phyloP scores from a whole-genome alignment of 2,888 invertebrate species.

The Lasioglossum oenotherae region DNA sequence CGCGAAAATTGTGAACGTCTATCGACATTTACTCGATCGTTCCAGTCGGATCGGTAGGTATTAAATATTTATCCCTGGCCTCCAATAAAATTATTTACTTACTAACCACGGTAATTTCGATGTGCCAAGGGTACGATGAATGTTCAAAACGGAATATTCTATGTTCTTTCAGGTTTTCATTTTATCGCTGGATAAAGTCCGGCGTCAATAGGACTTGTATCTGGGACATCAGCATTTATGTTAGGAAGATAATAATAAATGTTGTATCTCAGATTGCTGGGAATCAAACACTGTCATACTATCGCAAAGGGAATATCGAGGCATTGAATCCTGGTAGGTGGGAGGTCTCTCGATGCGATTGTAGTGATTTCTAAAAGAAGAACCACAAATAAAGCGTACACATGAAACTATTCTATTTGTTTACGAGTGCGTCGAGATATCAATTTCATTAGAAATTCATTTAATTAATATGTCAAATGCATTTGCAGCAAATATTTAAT shows the following conservation, averaged over 20 bases:
- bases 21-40: conserved; percentile 24
- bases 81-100: not conserved
- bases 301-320: not conserved
- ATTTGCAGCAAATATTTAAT: not conserved
- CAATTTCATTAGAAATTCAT: not conserved
- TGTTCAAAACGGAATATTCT: not conserved
- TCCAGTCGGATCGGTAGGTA: not conserved
- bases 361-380: not conserved
- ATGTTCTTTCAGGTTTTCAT: not conserved
- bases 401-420: not conserved
- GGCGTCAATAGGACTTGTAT: not conserved
- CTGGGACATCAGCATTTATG: not conserved
- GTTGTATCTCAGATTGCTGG: not conserved
- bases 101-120: not conserved
- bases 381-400: not conserved
- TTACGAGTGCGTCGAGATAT: not conserved
- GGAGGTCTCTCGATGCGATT: not conserved
- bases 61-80: not conserved
- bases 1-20: conserved; percentile 21
- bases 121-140: not conserved
- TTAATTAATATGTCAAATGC: not conserved
- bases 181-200: not conserved
- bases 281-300: not conserved
- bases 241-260: not conserved
- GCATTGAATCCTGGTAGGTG: not conserved